Conservation (phyloP, 2,797 vertebrate genomes). For the Leptoclinus maculatus region DNA sequence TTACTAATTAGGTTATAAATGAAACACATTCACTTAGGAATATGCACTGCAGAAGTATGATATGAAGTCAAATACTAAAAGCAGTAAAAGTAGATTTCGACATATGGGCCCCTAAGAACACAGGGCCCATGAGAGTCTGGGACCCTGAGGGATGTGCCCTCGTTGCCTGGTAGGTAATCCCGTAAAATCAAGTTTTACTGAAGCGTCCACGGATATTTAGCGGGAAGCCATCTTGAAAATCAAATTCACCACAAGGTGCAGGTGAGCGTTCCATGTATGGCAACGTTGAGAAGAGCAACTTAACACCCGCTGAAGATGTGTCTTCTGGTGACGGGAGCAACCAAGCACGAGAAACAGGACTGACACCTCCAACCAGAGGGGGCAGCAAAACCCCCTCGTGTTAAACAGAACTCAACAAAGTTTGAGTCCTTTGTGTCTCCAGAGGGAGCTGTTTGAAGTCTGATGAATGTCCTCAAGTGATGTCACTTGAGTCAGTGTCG, state of each 20-base stretch:
- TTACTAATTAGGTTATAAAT: background rate
- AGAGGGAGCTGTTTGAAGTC: background rate
- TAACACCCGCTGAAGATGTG: background rate
- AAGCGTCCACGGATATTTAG: constrained; percentile 3
- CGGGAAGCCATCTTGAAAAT: background rate
- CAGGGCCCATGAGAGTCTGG: background rate
- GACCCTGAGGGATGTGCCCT: background rate
- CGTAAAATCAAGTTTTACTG: background rate
- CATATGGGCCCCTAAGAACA: background rate
- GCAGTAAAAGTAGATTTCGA: constrained; percentile 2
- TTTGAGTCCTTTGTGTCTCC: background rate
- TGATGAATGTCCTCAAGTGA: background rate
- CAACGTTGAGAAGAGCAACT: background rate
- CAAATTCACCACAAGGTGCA: background rate
- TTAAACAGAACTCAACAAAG: background rate
- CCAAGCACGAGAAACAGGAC: background rate
- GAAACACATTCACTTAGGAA: background rate
- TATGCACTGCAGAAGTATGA: background rate
- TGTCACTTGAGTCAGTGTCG: background rate
- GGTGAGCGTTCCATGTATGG: background rate
- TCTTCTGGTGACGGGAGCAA: background rate
- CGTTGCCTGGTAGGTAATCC: background rate
- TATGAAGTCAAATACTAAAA: background rate
- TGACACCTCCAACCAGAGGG: too few relatives aligned
- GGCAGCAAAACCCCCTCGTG: background rate